These are phyloP conservation scores for Mimachlamys varia DNA, from an alignment of 2,888 invertebrate species.

Conservation along the genomic window DNA sequence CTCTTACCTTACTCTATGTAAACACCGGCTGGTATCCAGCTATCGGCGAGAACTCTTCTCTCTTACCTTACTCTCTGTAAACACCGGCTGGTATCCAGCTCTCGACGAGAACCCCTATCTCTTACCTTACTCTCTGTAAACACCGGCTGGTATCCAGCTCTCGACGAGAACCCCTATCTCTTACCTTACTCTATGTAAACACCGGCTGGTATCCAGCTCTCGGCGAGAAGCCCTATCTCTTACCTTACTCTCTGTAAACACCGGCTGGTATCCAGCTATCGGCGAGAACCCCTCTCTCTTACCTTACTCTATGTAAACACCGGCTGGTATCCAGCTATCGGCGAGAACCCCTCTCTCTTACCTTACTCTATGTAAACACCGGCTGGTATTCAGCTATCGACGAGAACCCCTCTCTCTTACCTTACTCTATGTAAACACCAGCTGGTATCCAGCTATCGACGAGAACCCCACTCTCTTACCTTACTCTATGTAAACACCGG, in stretches of 20 bases:
- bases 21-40: neutral
- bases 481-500: neutral
- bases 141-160: neutral
- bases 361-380: neutral
- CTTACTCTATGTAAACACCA: neutral
- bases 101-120: neutral
- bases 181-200: neutral
- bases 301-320: neutral
- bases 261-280: neutral
- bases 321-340: neutral
- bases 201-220: neutral
- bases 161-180: neutral
- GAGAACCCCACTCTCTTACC: neutral
- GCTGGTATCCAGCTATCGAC: neutral
- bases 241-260: neutral
- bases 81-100: neutral
- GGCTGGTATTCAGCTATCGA: neutral
- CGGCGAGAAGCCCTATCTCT: neutral
- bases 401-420: neutral
- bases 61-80: neutral
- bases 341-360: neutral
- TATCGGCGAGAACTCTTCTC: neutral
- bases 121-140: neutral
- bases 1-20: neutral
- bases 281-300: neutral